A percentile compares a stretch with the other conserved stretches of the same genome.
Conservation (phyloP, 1,140 invertebrate species). For the Eulimnadia texana region DNA sequence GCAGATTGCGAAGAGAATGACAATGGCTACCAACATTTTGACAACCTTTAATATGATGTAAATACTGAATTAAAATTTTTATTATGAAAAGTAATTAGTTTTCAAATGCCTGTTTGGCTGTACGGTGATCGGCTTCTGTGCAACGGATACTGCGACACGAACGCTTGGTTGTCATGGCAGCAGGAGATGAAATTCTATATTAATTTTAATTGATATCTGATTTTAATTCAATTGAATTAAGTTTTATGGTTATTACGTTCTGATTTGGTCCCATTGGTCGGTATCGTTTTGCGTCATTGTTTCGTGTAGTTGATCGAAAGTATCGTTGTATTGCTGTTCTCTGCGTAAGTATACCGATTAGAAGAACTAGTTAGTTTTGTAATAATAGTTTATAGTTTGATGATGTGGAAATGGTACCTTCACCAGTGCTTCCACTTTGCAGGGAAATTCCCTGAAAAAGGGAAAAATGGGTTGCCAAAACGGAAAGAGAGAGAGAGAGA, state of each 20-base stretch:
- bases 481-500: too few relatives aligned
- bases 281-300: neutral
- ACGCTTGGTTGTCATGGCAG: neutral
- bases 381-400: too few relatives aligned
- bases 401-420: too few relatives aligned
- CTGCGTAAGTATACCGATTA: too few relatives aligned
- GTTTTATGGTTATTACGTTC: neutral
- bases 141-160: neutral
- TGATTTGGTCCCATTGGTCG: neutral
- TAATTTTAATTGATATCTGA: too few relatives aligned
- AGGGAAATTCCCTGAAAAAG: too few relatives aligned
- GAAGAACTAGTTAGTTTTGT: too few relatives aligned
- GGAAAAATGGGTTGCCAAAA: too few relatives aligned
- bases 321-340: neutral
- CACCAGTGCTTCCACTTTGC: too few relatives aligned
- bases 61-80: neutral
- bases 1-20: constrained; percentile 48
- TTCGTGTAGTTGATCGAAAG: neutral
- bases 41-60: constrained; percentile 37
- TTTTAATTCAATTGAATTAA: too few relatives aligned
- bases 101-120: constrained; percentile 7
- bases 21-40: constrained; percentile 53
- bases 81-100: neutral
- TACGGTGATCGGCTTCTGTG: constrained; percentile 10
- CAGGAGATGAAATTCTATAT: neutral